These are phyloP conservation scores for Aethes cnicana DNA, from an alignment of 2,888 invertebrate genomes.

Conservation along the genomic window DNA sequence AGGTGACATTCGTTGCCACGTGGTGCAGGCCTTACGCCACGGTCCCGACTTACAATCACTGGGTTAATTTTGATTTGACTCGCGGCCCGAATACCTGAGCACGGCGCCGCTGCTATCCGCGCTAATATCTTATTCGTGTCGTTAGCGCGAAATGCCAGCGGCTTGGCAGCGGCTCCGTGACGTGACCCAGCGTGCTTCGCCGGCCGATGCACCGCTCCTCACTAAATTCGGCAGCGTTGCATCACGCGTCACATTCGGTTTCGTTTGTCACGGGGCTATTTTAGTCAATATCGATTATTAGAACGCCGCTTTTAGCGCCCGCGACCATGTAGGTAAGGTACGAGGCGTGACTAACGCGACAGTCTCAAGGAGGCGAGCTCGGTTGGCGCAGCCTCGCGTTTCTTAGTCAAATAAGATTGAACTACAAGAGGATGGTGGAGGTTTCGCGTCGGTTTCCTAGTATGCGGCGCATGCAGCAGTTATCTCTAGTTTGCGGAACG, in stretches of 20 bases:
- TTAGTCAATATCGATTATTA: conserved; percentile 80
- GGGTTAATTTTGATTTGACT: conserved; percentile 62
- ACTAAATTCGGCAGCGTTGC: conserved; percentile 79
- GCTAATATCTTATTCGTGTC: conserved; percentile 81
- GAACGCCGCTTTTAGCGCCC: conserved; percentile 71
- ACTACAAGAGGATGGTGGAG: conserved; percentile 62
- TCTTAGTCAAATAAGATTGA: conserved; percentile 67
- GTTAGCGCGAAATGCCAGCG: conserved; percentile 80
- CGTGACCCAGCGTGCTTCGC: conserved; percentile 51
- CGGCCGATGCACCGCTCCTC: conserved; percentile 74
- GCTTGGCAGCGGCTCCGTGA: conserved; percentile 69
- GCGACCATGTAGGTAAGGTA: conserved; percentile 44
- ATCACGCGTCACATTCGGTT: conserved; percentile 80
- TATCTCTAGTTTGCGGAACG: conserved; percentile 79
- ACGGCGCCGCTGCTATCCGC: conserved; percentile 66
- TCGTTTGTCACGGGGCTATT: conserved; percentile 80
- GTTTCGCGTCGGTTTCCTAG: conserved; percentile 63
- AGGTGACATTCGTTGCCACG: conserved; percentile 14
- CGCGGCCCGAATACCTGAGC: conserved; percentile 64
- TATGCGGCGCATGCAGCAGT: conserved; percentile 61
- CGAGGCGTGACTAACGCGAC: conserved; percentile 58
- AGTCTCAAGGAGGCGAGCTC: conserved; percentile 55
- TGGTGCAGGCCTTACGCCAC: conserved; percentile 7
- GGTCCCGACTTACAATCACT: conserved; percentile 25
- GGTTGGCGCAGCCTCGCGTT: conserved; percentile 65